Evolutionary conservation across 2,797 vertebrate species (phyloP).

Genomic region (Pelochelys cantorii): DNA sequence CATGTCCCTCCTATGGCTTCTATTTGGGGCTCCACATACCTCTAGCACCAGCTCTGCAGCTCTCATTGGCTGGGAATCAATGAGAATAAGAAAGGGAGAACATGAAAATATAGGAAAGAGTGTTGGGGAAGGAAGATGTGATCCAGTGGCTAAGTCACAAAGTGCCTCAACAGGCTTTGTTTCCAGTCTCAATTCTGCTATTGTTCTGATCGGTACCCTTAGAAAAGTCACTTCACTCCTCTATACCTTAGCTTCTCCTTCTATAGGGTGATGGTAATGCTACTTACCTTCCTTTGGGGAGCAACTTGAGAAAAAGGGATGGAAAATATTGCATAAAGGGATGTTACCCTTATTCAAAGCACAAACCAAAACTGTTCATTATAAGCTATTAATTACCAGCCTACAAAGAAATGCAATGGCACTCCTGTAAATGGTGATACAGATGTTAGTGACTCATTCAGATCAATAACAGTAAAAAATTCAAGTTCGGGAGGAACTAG

Average conservation of each 20-base stretch:
- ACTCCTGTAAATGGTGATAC: not conserved
- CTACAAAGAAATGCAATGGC: not conserved
- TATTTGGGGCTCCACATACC: too few species aligned
- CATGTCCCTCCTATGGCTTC: too few species aligned
- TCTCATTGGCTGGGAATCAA: too few species aligned
- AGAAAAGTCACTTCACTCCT: not conserved
- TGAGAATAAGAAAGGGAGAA: too few species aligned
- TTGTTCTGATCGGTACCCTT: not conserved
- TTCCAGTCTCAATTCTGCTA: not conserved
- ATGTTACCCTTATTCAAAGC: not conserved
- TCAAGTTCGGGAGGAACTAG: not conserved
- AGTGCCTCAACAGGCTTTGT: too few species aligned
- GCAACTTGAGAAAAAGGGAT: not conserved
- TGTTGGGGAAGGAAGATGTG: too few species aligned
- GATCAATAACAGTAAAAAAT: not conserved
- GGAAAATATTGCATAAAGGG: not conserved
- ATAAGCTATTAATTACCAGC: not conserved
- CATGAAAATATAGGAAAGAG: too few species aligned
- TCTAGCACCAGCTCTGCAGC: too few species aligned
- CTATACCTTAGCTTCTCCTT: not conserved
- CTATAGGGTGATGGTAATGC: not conserved
- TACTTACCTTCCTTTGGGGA: not conserved
- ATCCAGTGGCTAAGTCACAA: too few species aligned
- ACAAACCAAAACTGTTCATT: not conserved
- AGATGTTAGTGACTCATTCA: not conserved